These are phyloP conservation scores for Coryphaenoides rupestris DNA, from an alignment of 2,113 vertebrate genomes.

Conservation along the genomic window DNA sequence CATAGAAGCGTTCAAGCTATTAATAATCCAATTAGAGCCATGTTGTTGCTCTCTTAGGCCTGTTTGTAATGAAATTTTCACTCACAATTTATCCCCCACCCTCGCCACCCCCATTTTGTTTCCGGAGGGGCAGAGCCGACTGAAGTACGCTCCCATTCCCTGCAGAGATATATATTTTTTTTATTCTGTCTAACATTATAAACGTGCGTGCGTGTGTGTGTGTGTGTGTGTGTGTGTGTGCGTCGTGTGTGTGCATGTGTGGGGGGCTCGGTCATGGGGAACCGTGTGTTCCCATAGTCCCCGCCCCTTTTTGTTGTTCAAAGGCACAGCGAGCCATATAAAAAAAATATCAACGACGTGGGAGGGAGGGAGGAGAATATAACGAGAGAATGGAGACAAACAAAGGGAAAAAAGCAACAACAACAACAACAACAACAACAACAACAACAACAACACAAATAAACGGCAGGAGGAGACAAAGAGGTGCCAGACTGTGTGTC, in stretches of 20 bases:
- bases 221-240: neutral
- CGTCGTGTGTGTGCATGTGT: slow-evolving; percentile 13
- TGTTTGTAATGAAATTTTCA: slow-evolving; percentile 30
- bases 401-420: neutral
- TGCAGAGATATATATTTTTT: slow-evolving; percentile 9
- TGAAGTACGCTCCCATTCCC: slow-evolving; percentile 16
- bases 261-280: slow-evolving; percentile 16
- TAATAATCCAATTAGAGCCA: slow-evolving; percentile 10
- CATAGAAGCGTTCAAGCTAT: slow-evolving; percentile 7
- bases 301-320: slow-evolving; percentile 25
- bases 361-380: too few species aligned
- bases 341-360: neutral
- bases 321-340: slow-evolving; percentile 18
- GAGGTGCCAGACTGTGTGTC: slow-evolving; percentile 23
- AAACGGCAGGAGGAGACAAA: too few species aligned
- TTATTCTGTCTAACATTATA: slow-evolving; percentile 12
- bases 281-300: slow-evolving; percentile 13
- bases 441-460: too few species aligned
- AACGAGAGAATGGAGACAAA: neutral
- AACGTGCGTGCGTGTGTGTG: slow-evolving; percentile 12
- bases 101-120: slow-evolving; percentile 13
- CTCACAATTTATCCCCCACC: slow-evolving; percentile 11
- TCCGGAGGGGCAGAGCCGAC: neutral
- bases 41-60: slow-evolving; percentile 15
- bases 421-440: too few species aligned